A percentile compares a stretch with the other conserved stretches of the same genome.
phyloP scores from a whole-genome alignment of 2,888 invertebrate genomes.

The Yponomeuta malinellus region DNA sequence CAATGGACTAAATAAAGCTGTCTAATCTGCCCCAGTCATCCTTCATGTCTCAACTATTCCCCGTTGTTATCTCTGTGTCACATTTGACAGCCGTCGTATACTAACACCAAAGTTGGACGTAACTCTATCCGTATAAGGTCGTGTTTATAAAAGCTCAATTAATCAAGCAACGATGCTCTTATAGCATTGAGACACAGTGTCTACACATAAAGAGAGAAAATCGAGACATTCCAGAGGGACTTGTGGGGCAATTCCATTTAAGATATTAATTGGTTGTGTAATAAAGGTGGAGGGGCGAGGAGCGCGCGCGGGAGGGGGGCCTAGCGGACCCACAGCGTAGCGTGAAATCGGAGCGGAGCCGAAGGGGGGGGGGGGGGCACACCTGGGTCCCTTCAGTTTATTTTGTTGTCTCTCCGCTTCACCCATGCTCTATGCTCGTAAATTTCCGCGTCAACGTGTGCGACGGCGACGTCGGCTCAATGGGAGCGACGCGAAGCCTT shows the following conservation, averaged over 20 bases:
- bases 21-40: constrained; percentile 13
- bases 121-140: not conserved
- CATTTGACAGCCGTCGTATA: constrained; percentile 12
- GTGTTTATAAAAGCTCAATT: constrained; percentile 11
- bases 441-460: constrained; percentile 74
- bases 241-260: constrained; percentile 56
- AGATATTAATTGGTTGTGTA: constrained; percentile 63
- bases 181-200: constrained; percentile 5
- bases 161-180: constrained; percentile 8
- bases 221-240: constrained; percentile 36
- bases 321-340: constrained; percentile 63
- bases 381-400: constrained; percentile 67
- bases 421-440: constrained; percentile 70
- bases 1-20: constrained; percentile 17
- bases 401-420: constrained; percentile 62
- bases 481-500: constrained; percentile 60
- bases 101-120: not conserved
- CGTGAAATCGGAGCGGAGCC: constrained; percentile 32
- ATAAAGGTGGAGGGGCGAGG: constrained; percentile 14
- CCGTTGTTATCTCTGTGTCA: constrained; percentile 5
- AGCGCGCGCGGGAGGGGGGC: constrained; percentile 26
- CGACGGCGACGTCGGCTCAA: constrained; percentile 34
- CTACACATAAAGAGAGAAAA: constrained; percentile 27
- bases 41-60: constrained; percentile 11
- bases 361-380: constrained; percentile 48